A percentile compares a stretch with the other conserved stretches of the same genome.
Conservation (phyloP, 2,888 invertebrate genomes). For the Chloromyia formosa region DNA sequence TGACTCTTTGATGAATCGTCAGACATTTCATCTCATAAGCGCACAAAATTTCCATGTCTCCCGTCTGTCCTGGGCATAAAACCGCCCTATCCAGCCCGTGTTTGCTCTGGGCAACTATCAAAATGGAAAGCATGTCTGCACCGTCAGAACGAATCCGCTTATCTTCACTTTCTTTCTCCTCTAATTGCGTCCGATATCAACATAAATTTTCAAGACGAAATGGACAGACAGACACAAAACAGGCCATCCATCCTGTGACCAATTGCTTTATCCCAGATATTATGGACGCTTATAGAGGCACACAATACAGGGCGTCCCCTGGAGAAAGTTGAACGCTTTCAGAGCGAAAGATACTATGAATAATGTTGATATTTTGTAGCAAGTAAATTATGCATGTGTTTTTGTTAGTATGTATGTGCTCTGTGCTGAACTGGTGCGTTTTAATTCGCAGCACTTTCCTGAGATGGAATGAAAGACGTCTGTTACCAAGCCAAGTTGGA, state of each 20-base stretch:
- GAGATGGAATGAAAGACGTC: background rate
- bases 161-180: conserved; percentile 33
- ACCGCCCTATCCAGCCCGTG: background rate
- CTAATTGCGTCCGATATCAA: background rate
- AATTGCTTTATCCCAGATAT: conserved; percentile 6
- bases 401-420: conserved; percentile 46
- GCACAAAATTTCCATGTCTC: too few species aligned
- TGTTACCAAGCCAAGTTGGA: background rate
- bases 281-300: conserved; percentile 22
- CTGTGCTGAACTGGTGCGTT: conserved; percentile 45
- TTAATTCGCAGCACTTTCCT: background rate
- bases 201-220: background rate
- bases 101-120: background rate
- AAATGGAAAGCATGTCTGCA: background rate
- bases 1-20: too few species aligned
- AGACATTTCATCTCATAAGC: too few species aligned
- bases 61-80: too few species aligned
- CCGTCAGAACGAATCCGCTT: conserved; percentile 42
- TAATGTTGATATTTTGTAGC: conserved; percentile 43
- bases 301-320: conserved; percentile 14
- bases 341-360: conserved; percentile 31
- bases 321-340: conserved; percentile 14
- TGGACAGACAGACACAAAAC: background rate
- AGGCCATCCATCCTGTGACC: conserved; percentile 23
- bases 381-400: conserved; percentile 50